Evolutionary conservation across 1,140 invertebrate species (phyloP), one percentile per base, ranked within the genome.

Genomic region (Anthonomus grandis): DNA sequence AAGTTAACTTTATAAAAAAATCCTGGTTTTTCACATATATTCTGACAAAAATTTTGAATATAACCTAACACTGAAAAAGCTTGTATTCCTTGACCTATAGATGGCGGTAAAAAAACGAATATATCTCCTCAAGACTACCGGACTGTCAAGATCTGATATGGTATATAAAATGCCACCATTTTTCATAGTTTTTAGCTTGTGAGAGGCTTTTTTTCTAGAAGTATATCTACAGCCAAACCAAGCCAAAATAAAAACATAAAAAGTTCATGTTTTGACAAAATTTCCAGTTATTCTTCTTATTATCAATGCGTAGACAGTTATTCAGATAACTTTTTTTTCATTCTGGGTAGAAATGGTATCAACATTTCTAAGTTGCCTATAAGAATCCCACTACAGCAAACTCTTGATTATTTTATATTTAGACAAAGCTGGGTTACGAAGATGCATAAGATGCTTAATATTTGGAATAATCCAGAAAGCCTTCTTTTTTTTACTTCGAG

Each of bases 341-440:
- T n/a, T n/a, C n/a, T n/a, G n/a, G n/a, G n/a, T n/a, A n/a, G n/a
- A n/a, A n/a, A n/a, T n/a, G n/a, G n/a, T n/a, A n/a, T n/a, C n/a
- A n/a, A n/a, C n/a, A n/a, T 38, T 38, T 38, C 37, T 38, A 13
- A 38, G 37, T 15, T 38, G 13, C 13, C 37, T 38, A 38, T 38
- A 38, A 38, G 13, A 9, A 10, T 38, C 37, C 37, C 37, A 38
- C 5, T 15, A n/a, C 4, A n/a, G 10, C 17, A 15, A 15, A 38
- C 10, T 8, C 4, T 38, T 38, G 17, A 5, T 38, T 38, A 5
- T 38, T 38, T 38, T 38, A 38, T 38, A 38, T 38, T 38, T 38
- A 15, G 37, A 38, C 4, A 38, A 15, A 5, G 37, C 37, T 38
- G 10, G 10, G 17, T 38, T 15, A 10, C 37, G 37, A 31, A 31